Conservation (phyloP, 2,113 vertebrate species). For the Eolophus roseicapilla region DNA sequence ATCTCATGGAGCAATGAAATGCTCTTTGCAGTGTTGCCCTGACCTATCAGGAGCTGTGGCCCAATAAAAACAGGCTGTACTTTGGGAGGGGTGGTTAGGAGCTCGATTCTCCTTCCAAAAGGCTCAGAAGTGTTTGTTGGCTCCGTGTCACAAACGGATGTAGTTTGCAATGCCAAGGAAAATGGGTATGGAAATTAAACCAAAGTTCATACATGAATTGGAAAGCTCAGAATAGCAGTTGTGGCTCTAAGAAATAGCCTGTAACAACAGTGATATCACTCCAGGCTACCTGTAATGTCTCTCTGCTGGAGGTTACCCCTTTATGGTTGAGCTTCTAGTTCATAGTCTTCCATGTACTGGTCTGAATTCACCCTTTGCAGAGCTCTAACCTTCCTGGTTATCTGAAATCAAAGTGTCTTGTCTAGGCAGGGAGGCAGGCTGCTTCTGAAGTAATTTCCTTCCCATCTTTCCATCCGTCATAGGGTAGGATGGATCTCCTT, state of each 20-base stretch:
- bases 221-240: background rate
- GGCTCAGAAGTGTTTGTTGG: rapidly evolving
- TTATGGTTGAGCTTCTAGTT: background rate
- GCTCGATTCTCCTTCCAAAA: background rate
- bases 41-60: background rate
- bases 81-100: background rate
- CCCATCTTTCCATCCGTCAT: background rate
- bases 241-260: background rate
- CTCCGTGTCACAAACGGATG: background rate
- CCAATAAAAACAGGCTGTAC: background rate
- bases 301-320: background rate
- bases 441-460: background rate
- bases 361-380: background rate
- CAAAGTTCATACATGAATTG: background rate
- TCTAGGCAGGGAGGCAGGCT: background rate
- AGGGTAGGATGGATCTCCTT: background rate
- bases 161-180: background rate
- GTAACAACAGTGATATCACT: background rate
- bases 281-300: background rate
- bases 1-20: background rate
- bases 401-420: background rate
- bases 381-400: background rate
- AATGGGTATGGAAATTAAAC: background rate
- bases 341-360: background rate
- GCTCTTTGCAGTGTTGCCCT: background rate